A percentile compares a stretch with the other conserved stretches of the same genome.
Conservation (phyloP, 2,888 invertebrate species). For the Nudaria mundana region DNA sequence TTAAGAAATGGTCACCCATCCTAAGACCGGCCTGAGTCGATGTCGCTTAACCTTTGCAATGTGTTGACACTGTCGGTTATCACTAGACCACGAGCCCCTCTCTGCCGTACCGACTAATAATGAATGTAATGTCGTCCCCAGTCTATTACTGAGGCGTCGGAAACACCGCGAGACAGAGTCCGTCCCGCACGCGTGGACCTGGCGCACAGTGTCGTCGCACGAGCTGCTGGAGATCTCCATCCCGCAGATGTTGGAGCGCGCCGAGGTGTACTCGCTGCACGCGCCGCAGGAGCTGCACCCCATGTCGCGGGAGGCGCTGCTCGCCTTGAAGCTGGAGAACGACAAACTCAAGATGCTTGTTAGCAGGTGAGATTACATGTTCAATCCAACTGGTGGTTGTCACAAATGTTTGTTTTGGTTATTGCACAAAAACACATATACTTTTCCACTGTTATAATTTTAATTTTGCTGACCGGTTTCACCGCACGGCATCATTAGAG, state of each 20-base stretch:
- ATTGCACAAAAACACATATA: too few species aligned
- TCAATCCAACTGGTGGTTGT: too few species aligned
- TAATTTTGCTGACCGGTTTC: too few species aligned
- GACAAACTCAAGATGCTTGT: slow-evolving; percentile 54
- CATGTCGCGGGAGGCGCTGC: slow-evolving; percentile 40
- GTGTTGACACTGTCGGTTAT: too few species aligned
- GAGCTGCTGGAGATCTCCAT: slow-evolving; percentile 60
- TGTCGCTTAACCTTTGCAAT: too few species aligned
- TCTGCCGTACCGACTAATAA: too few species aligned
- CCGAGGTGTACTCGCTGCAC: slow-evolving; percentile 65
- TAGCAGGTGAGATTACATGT: slow-evolving; percentile 41
- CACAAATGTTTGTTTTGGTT: too few species aligned
- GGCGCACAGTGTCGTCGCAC: slow-evolving; percentile 55
- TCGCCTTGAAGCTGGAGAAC: slow-evolving; percentile 49
- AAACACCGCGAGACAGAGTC: slow-evolving; percentile 47
- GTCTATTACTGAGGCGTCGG: slow-evolving; percentile 58
- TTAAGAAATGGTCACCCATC: too few species aligned
- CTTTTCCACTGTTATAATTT: too few species aligned
- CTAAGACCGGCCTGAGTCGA: too few species aligned
- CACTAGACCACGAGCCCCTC: too few species aligned
- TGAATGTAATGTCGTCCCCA: slow-evolving; percentile 24
- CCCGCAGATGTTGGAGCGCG: slow-evolving; percentile 53
- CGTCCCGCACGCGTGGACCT: slow-evolving; percentile 62
- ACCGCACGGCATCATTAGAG: too few species aligned
- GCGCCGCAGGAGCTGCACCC: slow-evolving; percentile 57